Evolutionary conservation across 2,888 invertebrate genomes (phyloP), one percentile per base, ranked within the genome.

Genomic region (Drosophila affinis): DNA sequence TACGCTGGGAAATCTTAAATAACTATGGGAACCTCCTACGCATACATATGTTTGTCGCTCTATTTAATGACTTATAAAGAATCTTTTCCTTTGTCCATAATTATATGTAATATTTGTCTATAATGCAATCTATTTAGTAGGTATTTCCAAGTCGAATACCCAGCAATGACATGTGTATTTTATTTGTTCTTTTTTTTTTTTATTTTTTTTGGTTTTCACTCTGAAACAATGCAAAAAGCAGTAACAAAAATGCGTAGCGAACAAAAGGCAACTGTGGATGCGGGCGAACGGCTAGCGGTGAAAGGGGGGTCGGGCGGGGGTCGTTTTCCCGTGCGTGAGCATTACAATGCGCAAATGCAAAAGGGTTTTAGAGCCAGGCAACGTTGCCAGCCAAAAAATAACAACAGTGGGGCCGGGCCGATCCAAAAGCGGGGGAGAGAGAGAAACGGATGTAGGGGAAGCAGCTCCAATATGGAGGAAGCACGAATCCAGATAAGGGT

Each of bases 301-400:
- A 48, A 57, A 64, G 14, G 39, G 17, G 17, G 27, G 17, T 17
- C 47, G 17, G 21, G 54, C 18, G 18, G 39, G 29, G 29, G 62
- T 9, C 24, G 24, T 17, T 18, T 46, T 62, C 18, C 57, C 56
- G 75, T 75, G 78, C 83, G 86, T 88, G 88, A 86, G 78, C 70
- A 65, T 51, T 64, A 83, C 88, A 83, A 83, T 75, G 76, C 77
- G 76, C 78, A 76, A 68, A 73, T 69, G 76, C 73, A 75, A 69
- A 79, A 51, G 24, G 27, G 27, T 17, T 44, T 44, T 53, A 57
- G 24, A 53, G 45, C 32, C 32, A 27, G 21, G n/a, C 18, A 45
- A 17, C 55, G 45, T n/a, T 39, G n/a, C 10, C 18, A 45, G 18
- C 21, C 46, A 3, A 60, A 62, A 57, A 56, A 47, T 29, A 21